Conservation (phyloP, 1,140 invertebrate species). For the Drosophila trapezifrons region DNA sequence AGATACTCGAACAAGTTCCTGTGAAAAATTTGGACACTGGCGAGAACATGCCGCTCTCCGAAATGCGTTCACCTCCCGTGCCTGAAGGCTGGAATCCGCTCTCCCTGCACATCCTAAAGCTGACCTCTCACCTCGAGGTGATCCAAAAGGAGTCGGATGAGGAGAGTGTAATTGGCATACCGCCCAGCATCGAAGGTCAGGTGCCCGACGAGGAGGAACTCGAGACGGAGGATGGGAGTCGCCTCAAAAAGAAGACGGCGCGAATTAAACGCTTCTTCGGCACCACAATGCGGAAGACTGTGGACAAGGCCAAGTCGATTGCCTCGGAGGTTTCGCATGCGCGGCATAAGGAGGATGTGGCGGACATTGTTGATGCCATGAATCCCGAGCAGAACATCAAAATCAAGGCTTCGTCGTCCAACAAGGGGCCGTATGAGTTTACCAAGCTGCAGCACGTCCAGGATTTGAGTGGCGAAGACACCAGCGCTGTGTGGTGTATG, state of each 20-base stretch:
- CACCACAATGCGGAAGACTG: slow-evolving; percentile 93
- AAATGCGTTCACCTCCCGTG: slow-evolving; percentile 82
- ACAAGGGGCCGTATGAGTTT: slow-evolving; percentile 98
- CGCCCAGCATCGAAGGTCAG: slow-evolving; percentile 86
- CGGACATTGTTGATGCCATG: slow-evolving; percentile 93
- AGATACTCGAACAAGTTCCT: slow-evolving; percentile 96
- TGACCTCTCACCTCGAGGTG: slow-evolving; percentile 85
- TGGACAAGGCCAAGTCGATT: slow-evolving; percentile 95
- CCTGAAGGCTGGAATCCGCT: slow-evolving; percentile 88
- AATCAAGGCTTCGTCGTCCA: slow-evolving; percentile 96
- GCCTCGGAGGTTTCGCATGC: slow-evolving; percentile 94
- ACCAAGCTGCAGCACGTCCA: slow-evolving; percentile 88
- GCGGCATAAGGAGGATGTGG: slow-evolving; percentile 92
- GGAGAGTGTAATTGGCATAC: slow-evolving; percentile 92
- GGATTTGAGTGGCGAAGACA: slow-evolving; percentile 93
- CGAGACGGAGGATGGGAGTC: slow-evolving; percentile 81
- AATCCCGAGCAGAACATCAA: slow-evolving; percentile 94
- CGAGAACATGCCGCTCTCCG: slow-evolving; percentile 84
- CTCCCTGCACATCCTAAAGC: slow-evolving; percentile 96
- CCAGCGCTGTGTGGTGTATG: slow-evolving; percentile 98
- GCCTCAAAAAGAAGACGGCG: slow-evolving; percentile 86
- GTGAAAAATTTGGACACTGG: slow-evolving; percentile 97
- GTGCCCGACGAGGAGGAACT: slow-evolving; percentile 86
- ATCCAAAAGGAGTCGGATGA: slow-evolving; percentile 90
- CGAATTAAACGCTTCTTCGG: slow-evolving; percentile 94